Evolutionary conservation across 2,888 invertebrate species (phyloP).

Genomic region (Ornithoptera alexandrae): DNA sequence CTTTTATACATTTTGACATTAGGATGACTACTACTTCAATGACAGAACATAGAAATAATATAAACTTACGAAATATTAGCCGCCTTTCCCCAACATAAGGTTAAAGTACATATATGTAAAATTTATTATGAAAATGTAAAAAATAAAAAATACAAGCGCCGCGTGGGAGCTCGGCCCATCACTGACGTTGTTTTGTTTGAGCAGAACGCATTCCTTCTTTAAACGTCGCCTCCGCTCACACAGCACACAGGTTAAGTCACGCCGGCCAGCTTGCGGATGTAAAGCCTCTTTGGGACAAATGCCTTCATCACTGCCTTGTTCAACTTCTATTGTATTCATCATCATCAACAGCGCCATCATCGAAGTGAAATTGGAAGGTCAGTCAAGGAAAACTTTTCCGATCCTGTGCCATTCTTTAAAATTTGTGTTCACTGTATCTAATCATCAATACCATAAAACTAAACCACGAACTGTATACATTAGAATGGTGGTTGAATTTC

Average conservation of each 20-base stretch:
- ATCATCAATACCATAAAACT: too few relatives aligned
- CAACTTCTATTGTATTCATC: too few relatives aligned
- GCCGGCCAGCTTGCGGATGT: conserved; percentile 6
- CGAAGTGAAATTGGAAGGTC: too few relatives aligned
- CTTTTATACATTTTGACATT: too few relatives aligned
- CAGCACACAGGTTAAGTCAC: neutral
- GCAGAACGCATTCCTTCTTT: conserved; percentile 32
- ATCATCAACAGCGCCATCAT: too few relatives aligned
- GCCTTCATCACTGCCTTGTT: too few relatives aligned
- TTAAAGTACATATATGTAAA: neutral
- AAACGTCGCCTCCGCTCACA: conserved; percentile 10
- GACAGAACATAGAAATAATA: neutral
- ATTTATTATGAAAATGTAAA: too few relatives aligned
- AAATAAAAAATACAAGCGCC: conserved; percentile 4
- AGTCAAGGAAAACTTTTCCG: too few relatives aligned
- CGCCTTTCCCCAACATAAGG: conserved; percentile 17
- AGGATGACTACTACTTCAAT: neutral
- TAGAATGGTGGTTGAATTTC: too few relatives aligned
- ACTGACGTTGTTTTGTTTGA: conserved; percentile 18
- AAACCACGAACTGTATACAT: too few relatives aligned
- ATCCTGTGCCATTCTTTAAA: too few relatives aligned
- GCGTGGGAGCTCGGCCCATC: conserved; percentile 11
- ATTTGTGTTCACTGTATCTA: too few relatives aligned
- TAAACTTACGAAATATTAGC: conserved; percentile 20
- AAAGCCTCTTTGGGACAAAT: conserved; percentile 3